A percentile compares a stretch with the other conserved stretches of the same genome.
Conservation (phyloP, 2,797 vertebrate genomes). For the Neomorphus geoffroyi region DNA sequence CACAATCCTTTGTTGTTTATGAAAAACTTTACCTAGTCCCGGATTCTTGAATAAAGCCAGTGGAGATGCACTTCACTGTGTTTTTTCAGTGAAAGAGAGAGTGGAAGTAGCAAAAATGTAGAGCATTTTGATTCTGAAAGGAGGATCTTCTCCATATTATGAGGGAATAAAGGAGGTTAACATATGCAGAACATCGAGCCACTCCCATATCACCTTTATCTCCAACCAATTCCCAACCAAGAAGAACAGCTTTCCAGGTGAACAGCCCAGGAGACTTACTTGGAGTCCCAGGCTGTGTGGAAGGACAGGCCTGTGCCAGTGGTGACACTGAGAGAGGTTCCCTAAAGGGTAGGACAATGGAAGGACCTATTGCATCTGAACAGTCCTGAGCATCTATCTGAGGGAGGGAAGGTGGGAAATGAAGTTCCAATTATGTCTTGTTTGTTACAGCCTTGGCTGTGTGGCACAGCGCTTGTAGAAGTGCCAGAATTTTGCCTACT, state of each 20-base stretch:
- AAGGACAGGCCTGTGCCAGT: neutral
- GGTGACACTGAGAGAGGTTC: neutral
- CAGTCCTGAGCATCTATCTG: too few species aligned
- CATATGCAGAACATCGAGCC: neutral
- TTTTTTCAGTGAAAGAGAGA: neutral
- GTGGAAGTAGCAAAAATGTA: neutral
- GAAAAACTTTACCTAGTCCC: neutral
- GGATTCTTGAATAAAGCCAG: neutral
- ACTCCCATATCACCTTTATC: rapidly evolving
- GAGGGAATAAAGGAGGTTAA: neutral
- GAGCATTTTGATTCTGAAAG: neutral
- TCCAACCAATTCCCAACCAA: neutral
- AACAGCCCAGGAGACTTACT: neutral
- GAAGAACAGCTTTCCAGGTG: neutral
- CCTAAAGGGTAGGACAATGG: too few species aligned
- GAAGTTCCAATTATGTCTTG: too few species aligned
- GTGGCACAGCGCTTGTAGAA: too few species aligned
- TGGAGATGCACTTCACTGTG: neutral
- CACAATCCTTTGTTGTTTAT: neutral
- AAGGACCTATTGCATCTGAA: neutral
- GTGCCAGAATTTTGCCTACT: too few species aligned
- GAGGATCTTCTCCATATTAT: neutral
- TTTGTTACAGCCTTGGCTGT: too few species aligned
- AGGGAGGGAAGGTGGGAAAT: too few species aligned
- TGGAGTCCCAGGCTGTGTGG: neutral